A percentile compares a stretch with the other conserved stretches of the same genome.
Evolutionary conservation across 2,888 invertebrate species (phyloP).

Genomic region (Leuctra nigra): DNA sequence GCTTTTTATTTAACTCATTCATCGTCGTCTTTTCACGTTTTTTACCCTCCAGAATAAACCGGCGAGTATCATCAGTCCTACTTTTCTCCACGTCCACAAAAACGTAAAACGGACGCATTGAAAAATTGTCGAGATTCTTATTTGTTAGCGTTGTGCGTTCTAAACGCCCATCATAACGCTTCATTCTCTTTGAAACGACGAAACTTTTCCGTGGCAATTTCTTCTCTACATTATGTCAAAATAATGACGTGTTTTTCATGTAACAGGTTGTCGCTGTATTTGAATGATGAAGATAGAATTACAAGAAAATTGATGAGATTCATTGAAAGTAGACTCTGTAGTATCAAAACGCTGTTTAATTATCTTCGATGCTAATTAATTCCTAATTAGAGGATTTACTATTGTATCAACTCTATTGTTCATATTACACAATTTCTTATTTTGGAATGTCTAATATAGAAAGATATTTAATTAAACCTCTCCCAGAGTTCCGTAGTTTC

Average conservation of each 20-base stretch:
- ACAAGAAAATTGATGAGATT: neutral
- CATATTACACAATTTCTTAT: too few species aligned
- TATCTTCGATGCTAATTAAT: too few species aligned
- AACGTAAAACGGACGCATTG: conserved; percentile 8
- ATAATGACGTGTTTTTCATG: neutral
- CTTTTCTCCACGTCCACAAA: neutral
- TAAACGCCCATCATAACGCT: conserved; percentile 4
- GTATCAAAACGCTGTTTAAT: too few species aligned
- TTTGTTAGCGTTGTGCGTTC: conserved; percentile 2
- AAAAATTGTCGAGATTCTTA: conserved; percentile 9
- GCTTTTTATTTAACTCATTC: conserved; percentile 11
- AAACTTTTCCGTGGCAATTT: neutral
- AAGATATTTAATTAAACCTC: conserved; percentile 12
- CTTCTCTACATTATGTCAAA: too few species aligned
- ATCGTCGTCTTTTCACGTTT: neutral
- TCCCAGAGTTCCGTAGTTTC: neutral
- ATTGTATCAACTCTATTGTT: too few species aligned
- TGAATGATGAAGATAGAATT: neutral
- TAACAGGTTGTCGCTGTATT: conserved; percentile 8
- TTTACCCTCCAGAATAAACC: neutral
- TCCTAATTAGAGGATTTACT: too few species aligned
- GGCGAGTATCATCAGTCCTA: conserved; percentile 10
- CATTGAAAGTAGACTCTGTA: too few species aligned
- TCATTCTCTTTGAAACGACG: neutral
- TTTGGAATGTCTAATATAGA: neutral